Evolutionary conservation across 2,797 vertebrate species (phyloP).

Genomic region (Sylvilagus floridanus): DNA sequence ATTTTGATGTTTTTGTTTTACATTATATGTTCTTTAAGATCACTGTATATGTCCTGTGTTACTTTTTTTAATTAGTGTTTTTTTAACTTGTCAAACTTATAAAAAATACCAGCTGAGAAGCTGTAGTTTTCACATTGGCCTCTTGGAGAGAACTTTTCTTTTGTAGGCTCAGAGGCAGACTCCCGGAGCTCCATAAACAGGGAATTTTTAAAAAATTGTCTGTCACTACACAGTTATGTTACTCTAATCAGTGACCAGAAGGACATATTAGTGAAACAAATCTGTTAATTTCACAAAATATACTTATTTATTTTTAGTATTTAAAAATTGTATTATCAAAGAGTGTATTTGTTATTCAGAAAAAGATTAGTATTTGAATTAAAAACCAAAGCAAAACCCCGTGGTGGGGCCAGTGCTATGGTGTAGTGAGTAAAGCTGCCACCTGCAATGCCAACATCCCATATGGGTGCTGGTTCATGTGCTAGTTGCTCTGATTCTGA

Average conservation of each 20-base stretch:
- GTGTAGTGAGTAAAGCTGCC: too few species aligned
- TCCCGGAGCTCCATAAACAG: not conserved
- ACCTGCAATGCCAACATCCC: too few species aligned
- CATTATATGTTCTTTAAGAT: not conserved
- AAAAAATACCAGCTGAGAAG: slow-evolving; percentile 51
- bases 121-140: slow-evolving; percentile 14
- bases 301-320: slow-evolving; percentile 45
- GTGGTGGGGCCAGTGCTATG: too few species aligned
- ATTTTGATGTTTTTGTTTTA: slow-evolving; percentile 64
- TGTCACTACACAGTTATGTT: not conserved
- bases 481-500: too few species aligned
- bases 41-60: not conserved
- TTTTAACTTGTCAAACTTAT: slow-evolving; percentile 37
- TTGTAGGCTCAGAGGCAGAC: not conserved
- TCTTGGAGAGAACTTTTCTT: slow-evolving; percentile 26
- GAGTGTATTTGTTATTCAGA: slow-evolving; percentile 34
- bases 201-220: not conserved
- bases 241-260: slow-evolving; percentile 4
- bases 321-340: slow-evolving; percentile 52
- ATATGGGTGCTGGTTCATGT: too few species aligned
- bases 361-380: slow-evolving; percentile 54
- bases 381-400: too few species aligned
- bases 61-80: not conserved
- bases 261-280: not conserved
- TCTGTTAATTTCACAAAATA: slow-evolving; percentile 4